These are phyloP conservation scores for Oncorhynchus kisutch DNA, from an alignment of 2,113 vertebrate genomes.

Conservation along the genomic window DNA sequence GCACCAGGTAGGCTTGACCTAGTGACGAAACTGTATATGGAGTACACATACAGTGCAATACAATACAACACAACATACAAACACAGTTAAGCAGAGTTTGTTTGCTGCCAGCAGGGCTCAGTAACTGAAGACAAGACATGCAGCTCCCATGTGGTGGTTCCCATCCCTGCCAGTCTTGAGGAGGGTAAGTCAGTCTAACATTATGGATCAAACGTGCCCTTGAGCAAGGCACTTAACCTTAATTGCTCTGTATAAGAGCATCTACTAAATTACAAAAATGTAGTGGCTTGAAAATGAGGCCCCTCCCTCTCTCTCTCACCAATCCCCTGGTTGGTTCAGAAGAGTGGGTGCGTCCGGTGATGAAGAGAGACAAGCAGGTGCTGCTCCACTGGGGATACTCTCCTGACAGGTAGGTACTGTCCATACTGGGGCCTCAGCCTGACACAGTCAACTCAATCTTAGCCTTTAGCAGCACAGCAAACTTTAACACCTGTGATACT, in stretches of 20 bases:
- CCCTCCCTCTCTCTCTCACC: background rate
- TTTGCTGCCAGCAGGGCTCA: constrained; percentile 78
- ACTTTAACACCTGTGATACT: too few species aligned
- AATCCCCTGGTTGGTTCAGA: constrained; percentile 67
- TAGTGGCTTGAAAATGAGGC: background rate
- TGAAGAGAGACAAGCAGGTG: constrained; percentile 97
- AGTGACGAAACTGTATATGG: too few species aligned
- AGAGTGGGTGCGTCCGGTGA: constrained; percentile 96
- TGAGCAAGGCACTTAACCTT: too few species aligned
- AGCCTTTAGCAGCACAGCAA: too few species aligned
- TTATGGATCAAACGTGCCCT: background rate
- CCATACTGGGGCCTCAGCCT: too few species aligned
- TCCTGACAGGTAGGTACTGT: constrained; percentile 86
- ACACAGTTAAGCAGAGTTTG: too few species aligned
- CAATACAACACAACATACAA: too few species aligned
- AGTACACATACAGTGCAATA: too few species aligned
- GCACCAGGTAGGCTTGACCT: constrained; percentile 81
- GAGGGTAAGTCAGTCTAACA: constrained; percentile 81
- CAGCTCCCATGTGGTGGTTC: constrained; percentile 88
- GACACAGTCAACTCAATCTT: too few species aligned
- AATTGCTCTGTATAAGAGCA: too few species aligned
- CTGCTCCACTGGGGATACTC: constrained; percentile 98
- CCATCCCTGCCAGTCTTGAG: constrained; percentile 87
- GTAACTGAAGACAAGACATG: constrained; percentile 90
- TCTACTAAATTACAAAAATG: background rate